These are phyloP conservation scores for Sebastes iracundus DNA, from an alignment of 2,797 vertebrate genomes.

Conservation along the genomic window DNA sequence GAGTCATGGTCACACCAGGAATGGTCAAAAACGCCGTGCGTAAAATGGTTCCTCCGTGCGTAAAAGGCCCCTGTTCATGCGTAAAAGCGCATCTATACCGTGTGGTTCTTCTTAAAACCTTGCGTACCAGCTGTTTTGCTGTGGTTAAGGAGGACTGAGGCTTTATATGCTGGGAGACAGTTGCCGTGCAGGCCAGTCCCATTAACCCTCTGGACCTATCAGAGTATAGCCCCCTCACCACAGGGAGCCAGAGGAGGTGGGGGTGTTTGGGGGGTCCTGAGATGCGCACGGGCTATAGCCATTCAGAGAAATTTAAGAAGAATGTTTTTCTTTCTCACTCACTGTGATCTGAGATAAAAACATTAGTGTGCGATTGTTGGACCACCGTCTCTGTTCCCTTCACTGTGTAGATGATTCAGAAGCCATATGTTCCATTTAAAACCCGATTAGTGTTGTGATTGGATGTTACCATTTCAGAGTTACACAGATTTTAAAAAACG, in stretches of 20 bases:
- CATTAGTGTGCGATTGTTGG: too few relatives aligned
- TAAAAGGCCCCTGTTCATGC: slow-evolving; percentile 43
- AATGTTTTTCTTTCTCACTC: too few relatives aligned
- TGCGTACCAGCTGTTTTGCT: slow-evolving; percentile 26
- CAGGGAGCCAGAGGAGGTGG: slow-evolving; percentile 59
- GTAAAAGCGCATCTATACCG: slow-evolving; percentile 54
- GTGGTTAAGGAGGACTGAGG: slow-evolving; percentile 28
- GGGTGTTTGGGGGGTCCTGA: slow-evolving; percentile 24
- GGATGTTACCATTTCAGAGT: slow-evolving; percentile 72
- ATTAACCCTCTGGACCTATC: slow-evolving; percentile 81
- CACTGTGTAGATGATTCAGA: too few relatives aligned
- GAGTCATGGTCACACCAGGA: slow-evolving; percentile 74
- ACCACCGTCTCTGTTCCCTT: too few relatives aligned
- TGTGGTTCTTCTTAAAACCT: neutral
- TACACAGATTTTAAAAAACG: slow-evolving; percentile 26
- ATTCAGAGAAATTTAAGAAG: neutral
- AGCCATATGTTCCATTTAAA: slow-evolving; percentile 3
- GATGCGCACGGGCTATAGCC: slow-evolving; percentile 19
- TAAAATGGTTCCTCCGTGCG: slow-evolving; percentile 53
- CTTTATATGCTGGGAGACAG: slow-evolving; percentile 75
- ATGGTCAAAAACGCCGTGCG: slow-evolving; percentile 44
- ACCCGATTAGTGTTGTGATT: slow-evolving; percentile 77
- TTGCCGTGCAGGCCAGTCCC: slow-evolving; percentile 68
- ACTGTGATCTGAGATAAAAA: too few relatives aligned
- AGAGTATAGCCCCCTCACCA: slow-evolving; percentile 64